These are phyloP conservation scores for Rattus norvegicus DNA, from an alignment of 2,113 vertebrate genomes.

Conservation along the genomic window DNA sequence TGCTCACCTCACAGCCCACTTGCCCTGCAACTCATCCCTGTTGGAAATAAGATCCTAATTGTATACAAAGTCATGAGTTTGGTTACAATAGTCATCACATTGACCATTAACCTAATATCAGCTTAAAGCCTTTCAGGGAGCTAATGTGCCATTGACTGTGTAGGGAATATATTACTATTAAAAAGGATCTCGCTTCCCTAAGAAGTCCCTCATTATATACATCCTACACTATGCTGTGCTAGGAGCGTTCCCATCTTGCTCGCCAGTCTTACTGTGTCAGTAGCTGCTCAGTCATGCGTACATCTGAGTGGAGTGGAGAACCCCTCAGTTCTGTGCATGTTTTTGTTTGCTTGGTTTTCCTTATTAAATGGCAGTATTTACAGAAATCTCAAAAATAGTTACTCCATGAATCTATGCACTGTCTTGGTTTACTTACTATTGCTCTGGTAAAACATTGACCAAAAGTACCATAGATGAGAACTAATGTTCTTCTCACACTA, in stretches of 20 bases:
- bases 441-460: neutral
- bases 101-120: neutral
- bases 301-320: neutral
- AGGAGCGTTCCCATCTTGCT: neutral
- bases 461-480: neutral
- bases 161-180: neutral
- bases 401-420: neutral
- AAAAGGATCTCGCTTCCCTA: neutral
- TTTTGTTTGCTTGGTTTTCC: neutral
- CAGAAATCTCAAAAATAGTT: constrained; percentile 14
- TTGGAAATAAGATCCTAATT: neutral
- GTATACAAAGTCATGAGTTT: neutral
- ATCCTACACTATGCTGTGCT: neutral
- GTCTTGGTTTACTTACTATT: neutral
- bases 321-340: neutral
- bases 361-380: constrained; percentile 35
- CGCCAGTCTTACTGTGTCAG: too few species aligned
- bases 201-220: neutral
- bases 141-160: neutral
- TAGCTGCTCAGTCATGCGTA: neutral
- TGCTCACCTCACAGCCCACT: neutral
- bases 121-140: neutral
- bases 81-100: neutral
- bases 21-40: too few species aligned
- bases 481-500: neutral